Evolutionary conservation across 2,113 vertebrate genomes (phyloP).

Genomic region (Amblyornis subalaris): DNA sequence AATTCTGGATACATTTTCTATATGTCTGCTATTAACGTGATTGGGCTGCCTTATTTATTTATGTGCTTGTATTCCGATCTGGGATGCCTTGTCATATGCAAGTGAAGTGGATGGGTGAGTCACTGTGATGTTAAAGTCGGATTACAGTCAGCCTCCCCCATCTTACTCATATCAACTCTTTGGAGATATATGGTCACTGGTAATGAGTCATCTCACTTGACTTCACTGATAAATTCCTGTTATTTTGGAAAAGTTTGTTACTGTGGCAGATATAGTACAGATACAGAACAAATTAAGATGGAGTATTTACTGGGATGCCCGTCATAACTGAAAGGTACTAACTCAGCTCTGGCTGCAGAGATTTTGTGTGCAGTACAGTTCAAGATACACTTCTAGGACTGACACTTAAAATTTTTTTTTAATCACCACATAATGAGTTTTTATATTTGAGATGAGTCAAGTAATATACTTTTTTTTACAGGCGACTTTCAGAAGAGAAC

Average conservation of each 20-base stretch:
- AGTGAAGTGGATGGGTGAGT: conserved; percentile 29
- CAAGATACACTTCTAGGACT: neutral
- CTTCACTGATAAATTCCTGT: neutral
- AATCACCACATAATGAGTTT: neutral
- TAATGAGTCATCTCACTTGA: neutral
- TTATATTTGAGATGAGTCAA: neutral
- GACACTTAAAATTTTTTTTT: neutral
- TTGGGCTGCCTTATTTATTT: neutral
- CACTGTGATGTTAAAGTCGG: neutral
- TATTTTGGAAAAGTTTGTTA: neutral
- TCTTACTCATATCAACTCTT: neutral
- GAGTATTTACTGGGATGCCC: neutral
- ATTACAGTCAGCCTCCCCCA: neutral
- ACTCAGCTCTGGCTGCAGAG: neutral
- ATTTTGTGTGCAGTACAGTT: neutral
- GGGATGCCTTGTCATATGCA: neutral
- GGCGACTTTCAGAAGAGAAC: neutral
- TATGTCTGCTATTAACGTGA: neutral
- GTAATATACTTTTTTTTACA: neutral
- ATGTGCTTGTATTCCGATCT: neutral
- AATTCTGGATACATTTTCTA: neutral
- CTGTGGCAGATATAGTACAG: neutral
- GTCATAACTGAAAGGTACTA: neutral
- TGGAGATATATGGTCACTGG: neutral
- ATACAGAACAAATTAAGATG: neutral